phyloP scores from a whole-genome alignment of 2,113 vertebrate genomes.

The Thalassoma bifasciatum region DNA sequence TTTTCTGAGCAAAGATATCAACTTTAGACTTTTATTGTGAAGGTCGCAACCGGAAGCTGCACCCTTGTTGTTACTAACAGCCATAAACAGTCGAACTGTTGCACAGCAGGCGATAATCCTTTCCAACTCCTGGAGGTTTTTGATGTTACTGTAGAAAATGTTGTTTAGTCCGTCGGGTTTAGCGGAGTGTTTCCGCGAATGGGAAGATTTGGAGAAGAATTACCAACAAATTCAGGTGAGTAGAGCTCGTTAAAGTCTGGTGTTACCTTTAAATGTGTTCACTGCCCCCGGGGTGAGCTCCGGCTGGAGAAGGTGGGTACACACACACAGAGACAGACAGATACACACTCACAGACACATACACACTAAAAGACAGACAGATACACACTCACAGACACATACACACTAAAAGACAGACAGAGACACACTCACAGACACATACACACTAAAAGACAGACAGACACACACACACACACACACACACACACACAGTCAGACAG shows the following conservation, averaged over 20 bases:
- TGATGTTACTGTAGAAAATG: constrained; percentile 45
- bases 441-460: no score
- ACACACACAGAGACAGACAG: no score
- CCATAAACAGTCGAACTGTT: constrained; percentile 42
- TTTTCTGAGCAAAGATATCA: no score
- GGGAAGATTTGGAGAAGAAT: constrained; percentile 91
- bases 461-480: no score
- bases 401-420: no score
- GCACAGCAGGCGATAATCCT: constrained; percentile 20
- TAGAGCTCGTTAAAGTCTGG: not conserved
- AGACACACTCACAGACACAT: no score
- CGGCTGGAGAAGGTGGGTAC: not conserved
- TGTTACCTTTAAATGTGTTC: not conserved
- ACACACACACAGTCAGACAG: no score
- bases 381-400: no score
- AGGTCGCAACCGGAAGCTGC: constrained; percentile 16
- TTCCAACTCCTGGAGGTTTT: not conserved
- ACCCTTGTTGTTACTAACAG: not conserved
- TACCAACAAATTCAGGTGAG: constrained; percentile 91
- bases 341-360: no score
- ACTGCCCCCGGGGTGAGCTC: not conserved
- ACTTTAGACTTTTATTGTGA: constrained; percentile 51
- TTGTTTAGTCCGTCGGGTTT: constrained; percentile 69
- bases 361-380: no score
- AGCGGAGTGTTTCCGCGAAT: constrained; percentile 88